These are phyloP conservation scores for Crenichthys baileyi DNA, from an alignment of 2,797 vertebrate genomes.

Conservation along the genomic window DNA sequence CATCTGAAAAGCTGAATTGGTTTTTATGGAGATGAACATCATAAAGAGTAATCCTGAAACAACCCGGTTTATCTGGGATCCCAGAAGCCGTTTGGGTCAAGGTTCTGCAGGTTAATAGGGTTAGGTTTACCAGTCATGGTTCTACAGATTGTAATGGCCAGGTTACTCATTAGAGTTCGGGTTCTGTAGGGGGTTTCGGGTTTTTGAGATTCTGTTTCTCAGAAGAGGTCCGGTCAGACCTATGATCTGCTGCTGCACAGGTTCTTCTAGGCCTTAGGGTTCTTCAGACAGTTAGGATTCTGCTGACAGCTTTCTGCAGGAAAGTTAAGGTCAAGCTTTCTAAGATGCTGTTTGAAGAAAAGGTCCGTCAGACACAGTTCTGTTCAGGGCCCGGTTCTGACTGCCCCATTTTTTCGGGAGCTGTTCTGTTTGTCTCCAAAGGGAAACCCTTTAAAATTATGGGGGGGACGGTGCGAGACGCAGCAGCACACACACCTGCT, in stretches of 20 bases:
- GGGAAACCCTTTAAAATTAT: no score
- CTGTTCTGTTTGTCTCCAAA: neutral
- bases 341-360: neutral
- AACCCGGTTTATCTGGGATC: neutral
- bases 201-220: neutral
- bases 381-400: neutral
- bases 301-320: neutral
- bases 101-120: neutral
- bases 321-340: neutral
- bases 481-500: constrained; percentile 18
- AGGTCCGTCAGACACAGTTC: neutral
- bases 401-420: neutral
- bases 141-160: neutral
- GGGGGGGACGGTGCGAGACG: constrained; percentile 7
- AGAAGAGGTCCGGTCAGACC: neutral
- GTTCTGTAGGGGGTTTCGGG: neutral
- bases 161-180: no score
- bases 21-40: neutral
- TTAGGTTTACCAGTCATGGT: neutral
- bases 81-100: neutral
- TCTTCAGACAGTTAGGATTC: neutral
- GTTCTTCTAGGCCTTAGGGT: neutral
- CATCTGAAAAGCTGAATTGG: no score
- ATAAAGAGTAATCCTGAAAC: neutral
- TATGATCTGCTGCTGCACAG: neutral